A percentile compares a stretch with the other conserved stretches of the same genome.
Evolutionary conservation across 2,113 vertebrate genomes (phyloP).

Genomic region (Semicossyphus pulcher): DNA sequence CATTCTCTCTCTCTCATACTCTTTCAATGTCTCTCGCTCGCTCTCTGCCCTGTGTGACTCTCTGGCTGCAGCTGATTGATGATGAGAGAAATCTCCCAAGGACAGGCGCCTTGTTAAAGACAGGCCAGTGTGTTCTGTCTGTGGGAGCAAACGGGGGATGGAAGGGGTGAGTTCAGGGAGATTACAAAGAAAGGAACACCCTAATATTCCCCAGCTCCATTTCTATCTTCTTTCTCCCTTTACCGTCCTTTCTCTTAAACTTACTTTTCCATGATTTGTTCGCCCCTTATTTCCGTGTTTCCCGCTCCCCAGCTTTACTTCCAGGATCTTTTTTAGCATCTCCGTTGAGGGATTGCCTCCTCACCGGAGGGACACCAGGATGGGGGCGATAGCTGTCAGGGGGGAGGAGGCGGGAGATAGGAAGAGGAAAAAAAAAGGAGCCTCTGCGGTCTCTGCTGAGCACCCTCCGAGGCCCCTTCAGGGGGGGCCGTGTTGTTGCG

Average conservation of each 20-base stretch:
- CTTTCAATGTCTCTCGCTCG: conserved; percentile 48
- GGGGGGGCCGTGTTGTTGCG: conserved; percentile 22
- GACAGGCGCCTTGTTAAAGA: conserved; percentile 76
- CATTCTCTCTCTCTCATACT: conserved; percentile 2
- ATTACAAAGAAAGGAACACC: conserved; percentile 35
- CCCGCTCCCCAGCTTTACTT: background rate
- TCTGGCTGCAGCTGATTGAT: conserved; percentile 69
- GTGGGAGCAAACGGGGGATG: conserved; percentile 29
- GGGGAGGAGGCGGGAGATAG: conserved; percentile 1
- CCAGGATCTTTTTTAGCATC: conserved; percentile 24
- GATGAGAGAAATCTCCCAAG: conserved; percentile 74
- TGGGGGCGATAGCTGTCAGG: conserved; percentile 33
- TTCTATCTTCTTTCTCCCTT: background rate
- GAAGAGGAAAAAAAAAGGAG: background rate
- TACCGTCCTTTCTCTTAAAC: background rate
- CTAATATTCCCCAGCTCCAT: conserved; percentile 20
- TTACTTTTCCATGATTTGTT: background rate
- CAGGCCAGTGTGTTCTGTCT: conserved; percentile 52
- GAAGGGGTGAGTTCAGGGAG: conserved; percentile 12
- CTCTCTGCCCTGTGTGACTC: conserved; percentile 53
- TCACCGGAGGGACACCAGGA: conserved; percentile 38
- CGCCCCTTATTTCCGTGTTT: background rate
- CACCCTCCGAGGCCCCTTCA: conserved; percentile 25
- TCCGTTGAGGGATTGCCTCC: conserved; percentile 26
- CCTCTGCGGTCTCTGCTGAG: conserved; percentile 12